Conservation (phyloP, 35 echinoderm and acorn worm species). For the Diadema setosum region DNA sequence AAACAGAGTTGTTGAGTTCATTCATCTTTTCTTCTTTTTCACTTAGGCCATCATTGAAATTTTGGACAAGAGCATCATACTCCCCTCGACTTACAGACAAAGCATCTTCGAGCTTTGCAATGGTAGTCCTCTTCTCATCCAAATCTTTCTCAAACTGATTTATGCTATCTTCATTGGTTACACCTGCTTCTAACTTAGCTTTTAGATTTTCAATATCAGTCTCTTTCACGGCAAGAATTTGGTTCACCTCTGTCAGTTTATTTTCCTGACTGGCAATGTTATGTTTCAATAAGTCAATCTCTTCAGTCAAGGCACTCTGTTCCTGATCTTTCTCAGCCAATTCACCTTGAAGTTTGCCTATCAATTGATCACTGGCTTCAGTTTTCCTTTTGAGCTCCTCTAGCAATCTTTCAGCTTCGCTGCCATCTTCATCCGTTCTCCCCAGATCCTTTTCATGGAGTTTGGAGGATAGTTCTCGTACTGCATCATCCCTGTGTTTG, state of each 20-base stretch:
- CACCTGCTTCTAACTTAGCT: background rate
- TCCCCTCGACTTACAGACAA: background rate
- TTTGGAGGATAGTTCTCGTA: background rate
- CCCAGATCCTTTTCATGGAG: no score
- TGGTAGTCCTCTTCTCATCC: constrained; percentile 25
- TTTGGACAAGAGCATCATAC: background rate
- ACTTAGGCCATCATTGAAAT: background rate
- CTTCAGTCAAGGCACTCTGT: no score
- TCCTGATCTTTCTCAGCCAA: no score
- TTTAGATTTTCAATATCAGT: background rate
- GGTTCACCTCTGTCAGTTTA: background rate
- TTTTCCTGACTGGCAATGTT: background rate
- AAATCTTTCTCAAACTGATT: background rate
- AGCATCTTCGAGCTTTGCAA: constrained; percentile 46
- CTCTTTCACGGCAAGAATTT: background rate
- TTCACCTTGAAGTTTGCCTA: no score
- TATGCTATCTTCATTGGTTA: background rate
- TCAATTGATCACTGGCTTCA: no score
- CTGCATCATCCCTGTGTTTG: background rate
- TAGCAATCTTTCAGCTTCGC: no score
- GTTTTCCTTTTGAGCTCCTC: no score
- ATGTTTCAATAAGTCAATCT: background rate
- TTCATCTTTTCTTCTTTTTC: constrained; percentile 45
- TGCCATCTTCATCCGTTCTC: no score
- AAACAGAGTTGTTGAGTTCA: constrained; percentile 16